Base-by-base conservation (phyloP, 2,113 vertebrate genomes). In the Morone chrysops region DNA sequence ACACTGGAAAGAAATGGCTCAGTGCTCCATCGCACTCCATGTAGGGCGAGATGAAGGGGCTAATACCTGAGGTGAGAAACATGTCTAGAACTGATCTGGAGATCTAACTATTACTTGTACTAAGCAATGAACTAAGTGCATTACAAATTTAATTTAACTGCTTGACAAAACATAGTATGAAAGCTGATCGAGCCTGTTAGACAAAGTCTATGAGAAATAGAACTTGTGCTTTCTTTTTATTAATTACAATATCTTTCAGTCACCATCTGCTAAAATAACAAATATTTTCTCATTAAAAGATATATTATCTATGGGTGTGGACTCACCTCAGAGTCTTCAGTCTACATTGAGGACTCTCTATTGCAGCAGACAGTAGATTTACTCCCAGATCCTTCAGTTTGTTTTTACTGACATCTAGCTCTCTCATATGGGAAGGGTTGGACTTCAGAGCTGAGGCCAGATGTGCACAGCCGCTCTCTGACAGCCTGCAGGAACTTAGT, bases 321-420 rank as follows among this genome's bases (percentile, higher is more conserved):
- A 62, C 63, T 81, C 17, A 75, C 79, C 62, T 69, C 36, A 81
- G 71, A 60, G 4, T 50, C 11, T 31, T 69, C 54, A 81, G 7
- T 17, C 17, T 18, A 45, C 79, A 69, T 1, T 61, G 3, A 16
- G 54, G 71, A 53, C 17, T 75, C 63, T 16, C 0, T 45, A 81
- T 36, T 43, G 54, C 71, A 53, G 36, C 8, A 75, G 3, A 75
- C n/a, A 81, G 16, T 4, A 60, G 25, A 41, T 60, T 68, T 43
- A 68, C 62, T 8, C 79, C 79, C 2, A 4, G 50, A 68, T 81
- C 79, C 62, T 68, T 74, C 20, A 75, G 2, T 53, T 75, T 81
- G 62, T 81, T 81, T 14, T 61, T 67, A 68, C 79, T 75, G 36
- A 81, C 70, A 47, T 81, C 62, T 3, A 81, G 18, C 9, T 60